Base-by-base conservation (phyloP, 2,888 invertebrate species). In the Xanthostigma xanthostigma region DNA sequence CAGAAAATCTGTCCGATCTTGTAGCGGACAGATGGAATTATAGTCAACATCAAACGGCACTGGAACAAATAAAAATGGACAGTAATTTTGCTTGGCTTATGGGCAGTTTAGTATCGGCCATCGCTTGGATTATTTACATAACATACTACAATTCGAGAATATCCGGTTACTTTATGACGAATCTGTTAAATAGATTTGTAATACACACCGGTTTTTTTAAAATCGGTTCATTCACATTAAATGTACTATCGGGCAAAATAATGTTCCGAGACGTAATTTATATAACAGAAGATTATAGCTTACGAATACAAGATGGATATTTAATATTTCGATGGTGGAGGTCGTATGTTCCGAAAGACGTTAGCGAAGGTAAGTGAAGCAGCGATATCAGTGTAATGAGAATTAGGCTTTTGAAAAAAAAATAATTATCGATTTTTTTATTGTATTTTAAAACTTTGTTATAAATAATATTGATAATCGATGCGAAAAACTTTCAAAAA, bases 311-410 rank as follows among this genome's bases (percentile, higher is more conserved):
- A 66, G 96, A 97, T 72, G 97, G 96, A 2, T 95, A 93, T 76
- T 75, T 95, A 53, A 92, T 96, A 68, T 97, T 98, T 70, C 78
- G 95, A 45, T 98, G 95, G 91, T 98, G 97, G 97, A 75, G 92
- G 54, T 87, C 91, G 36, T 94, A 94, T 65, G 85, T 93, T 45
- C 91, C 92, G 44, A 93, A 92, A 69, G 91, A 93, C 73, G 87
- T 92, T 37, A 89, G 89, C 46, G 94, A 94, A 81, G 93, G 93
- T 91, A 65, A 59, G 55, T 48, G 41, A 50, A 14, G 27, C 44
- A 27, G 33, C 11, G 36, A 27, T 27, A 27, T 27, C 17, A 49
- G 36, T 45, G 45, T 41, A 46, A n/a, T n/a, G n/a, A 10, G 49
- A 38, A 27, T 27, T 27, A 3, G n/a, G n/a, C n/a, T n/a, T n/a